A percentile compares a stretch with the other conserved stretches of the same genome.
Evolutionary conservation across 2,888 invertebrate genomes (phyloP).

Genomic region (Leptarthrus brevirostris): DNA sequence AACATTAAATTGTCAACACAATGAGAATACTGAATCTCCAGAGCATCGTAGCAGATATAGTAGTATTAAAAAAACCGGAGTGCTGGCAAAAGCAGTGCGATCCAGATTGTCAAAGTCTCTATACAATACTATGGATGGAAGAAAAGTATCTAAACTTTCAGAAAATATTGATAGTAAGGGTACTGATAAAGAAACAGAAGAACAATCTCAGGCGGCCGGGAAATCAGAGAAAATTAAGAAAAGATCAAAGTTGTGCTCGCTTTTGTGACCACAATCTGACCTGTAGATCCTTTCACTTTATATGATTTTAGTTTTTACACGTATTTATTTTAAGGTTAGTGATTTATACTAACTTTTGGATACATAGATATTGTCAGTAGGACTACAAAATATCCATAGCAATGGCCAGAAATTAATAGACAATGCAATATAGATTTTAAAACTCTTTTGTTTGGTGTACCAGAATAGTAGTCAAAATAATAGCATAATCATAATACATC

Average conservation of each 20-base stretch:
- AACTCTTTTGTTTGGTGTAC: too few species aligned
- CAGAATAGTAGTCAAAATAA: too few species aligned
- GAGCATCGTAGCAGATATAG: constrained; percentile 65
- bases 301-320: background rate
- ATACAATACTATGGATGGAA: constrained; percentile 56
- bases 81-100: constrained; percentile 70
- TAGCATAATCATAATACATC: too few species aligned
- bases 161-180: constrained; percentile 5
- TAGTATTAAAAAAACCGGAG: constrained; percentile 69
- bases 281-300: background rate
- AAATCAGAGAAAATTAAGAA: constrained; percentile 64
- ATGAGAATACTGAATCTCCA: constrained; percentile 65
- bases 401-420: too few species aligned
- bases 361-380: background rate
- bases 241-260: constrained; percentile 67
- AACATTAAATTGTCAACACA: constrained; percentile 78
- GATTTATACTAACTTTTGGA: background rate
- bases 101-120: constrained; percentile 70
- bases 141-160: constrained; percentile 34
- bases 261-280: constrained; percentile 67
- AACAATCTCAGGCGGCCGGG: constrained; percentile 58
- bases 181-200: constrained; percentile 9
- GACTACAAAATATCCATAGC: too few species aligned
- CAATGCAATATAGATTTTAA: too few species aligned
- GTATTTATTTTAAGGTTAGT: constrained; percentile 29